Evolutionary conservation across 1,140 invertebrate species (phyloP), one percentile per base, ranked within the genome.

Genomic region (Archegozetes longisetosus): DNA sequence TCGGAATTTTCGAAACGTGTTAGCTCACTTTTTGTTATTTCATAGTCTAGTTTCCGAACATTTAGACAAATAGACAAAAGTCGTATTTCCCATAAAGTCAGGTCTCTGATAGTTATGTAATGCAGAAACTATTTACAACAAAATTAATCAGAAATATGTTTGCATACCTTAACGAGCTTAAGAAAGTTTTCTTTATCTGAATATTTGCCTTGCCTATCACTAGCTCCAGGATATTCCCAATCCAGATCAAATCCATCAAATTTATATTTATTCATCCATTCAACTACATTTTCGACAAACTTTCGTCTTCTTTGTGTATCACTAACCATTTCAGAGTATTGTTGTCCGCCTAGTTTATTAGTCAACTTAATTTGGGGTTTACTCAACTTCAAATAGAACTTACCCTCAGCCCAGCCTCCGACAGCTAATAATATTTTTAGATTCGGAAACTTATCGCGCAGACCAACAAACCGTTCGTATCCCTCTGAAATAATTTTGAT

Each of bases 381-480:
- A n/a, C n/a, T n/a, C n/a, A n/a, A n/a, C n/a, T n/a, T n/a, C n/a
- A n/a, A n/a, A n/a, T n/a, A n/a, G n/a, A n/a, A n/a, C n/a, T n/a
- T n/a, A n/a, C n/a, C n/a, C 32, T 70, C 69, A 22, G 61, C 69
- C 69, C 69, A 70, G 26, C 69, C 69, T 0, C 86, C 87, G 1
- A 92, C 83, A 0, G 88, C 86, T 0, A 91, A 75, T 66, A 80
- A 73, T 4, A 86, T 79, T 70, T 88, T 88, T 12, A 90, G 71
- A 22, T 79, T 69, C 0, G 87, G 85, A 70, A 85, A 78, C 22
- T 79, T 82, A 14, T 77, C 69, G 26, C 80, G 82, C 2, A 92
- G 72, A 4, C 76, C 74, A 0, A 84, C 86, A 68, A 92, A 91
- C 65, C 86, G 85, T n/a, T 73, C 73, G 72, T 86, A 92, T 0